phyloP scores from a whole-genome alignment of 1,140 invertebrate species.

The Probaryconus sp. region DNA sequence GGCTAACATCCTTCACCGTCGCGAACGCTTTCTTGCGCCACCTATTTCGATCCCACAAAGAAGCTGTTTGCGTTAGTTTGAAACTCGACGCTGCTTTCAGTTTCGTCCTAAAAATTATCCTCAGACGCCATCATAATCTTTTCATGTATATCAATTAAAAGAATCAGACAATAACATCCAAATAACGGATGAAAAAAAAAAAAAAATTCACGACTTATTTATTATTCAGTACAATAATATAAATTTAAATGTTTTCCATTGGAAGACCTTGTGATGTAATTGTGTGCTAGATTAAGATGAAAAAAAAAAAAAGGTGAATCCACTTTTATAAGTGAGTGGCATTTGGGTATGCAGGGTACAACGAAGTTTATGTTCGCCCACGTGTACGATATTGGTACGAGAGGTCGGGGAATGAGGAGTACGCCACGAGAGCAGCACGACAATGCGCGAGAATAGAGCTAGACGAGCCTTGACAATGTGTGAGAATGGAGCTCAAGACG shows the following conservation, averaged over 20 bases:
- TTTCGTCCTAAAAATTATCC: no score
- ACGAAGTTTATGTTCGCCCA: conserved; percentile 50
- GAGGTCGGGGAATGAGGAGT: conserved; percentile 34
- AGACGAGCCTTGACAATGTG: conserved; percentile 66
- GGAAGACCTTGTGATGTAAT: no score
- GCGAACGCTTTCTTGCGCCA: conserved; percentile 17
- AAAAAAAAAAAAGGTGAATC: conserved; percentile 18
- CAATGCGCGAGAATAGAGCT: conserved; percentile 57
- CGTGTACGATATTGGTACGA: conserved; percentile 45
- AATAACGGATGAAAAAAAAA: no score
- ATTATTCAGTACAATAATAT: not conserved
- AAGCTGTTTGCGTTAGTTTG: conserved; percentile 5
- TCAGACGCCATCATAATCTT: no score
- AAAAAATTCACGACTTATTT: no score
- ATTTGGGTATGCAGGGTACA: conserved; percentile 17
- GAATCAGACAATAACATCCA: no score
- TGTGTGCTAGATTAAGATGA: not conserved
- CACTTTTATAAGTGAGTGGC: conserved; percentile 38
- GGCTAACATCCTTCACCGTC: conserved; percentile 65
- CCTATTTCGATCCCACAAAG: conserved; percentile 14
- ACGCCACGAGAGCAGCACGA: conserved; percentile 17
- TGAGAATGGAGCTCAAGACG: conserved; percentile 61
- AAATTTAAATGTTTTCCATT: not conserved
- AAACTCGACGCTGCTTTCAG: conserved; percentile 22
- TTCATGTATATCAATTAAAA: no score